Percentiles rank a stretch among this genome's conserved stretches.
phyloP scores from a whole-genome alignment of 2,113 vertebrate species.

The Aplodontia rufa region DNA sequence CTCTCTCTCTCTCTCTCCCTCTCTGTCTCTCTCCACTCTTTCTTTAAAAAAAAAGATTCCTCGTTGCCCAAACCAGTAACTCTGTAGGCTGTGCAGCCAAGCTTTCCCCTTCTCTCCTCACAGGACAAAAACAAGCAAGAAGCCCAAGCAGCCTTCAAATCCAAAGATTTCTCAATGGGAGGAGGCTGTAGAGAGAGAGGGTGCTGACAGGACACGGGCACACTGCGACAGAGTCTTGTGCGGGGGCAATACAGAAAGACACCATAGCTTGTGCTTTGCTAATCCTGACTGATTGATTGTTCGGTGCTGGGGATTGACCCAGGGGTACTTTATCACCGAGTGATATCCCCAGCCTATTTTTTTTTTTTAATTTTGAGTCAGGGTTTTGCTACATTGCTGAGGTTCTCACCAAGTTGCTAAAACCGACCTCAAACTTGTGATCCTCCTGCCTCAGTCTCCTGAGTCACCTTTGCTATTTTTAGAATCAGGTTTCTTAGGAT shows the following conservation, averaged over 20 bases:
- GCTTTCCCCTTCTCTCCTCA: neutral
- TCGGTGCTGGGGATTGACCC: too few relatives aligned
- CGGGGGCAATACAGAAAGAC: neutral
- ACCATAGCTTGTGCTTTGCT: neutral
- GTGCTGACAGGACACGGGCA: fast-evolving
- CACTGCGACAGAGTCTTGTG: fast-evolving
- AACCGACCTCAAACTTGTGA: too few relatives aligned
- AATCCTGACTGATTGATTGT: too few relatives aligned
- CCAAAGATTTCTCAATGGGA: neutral
- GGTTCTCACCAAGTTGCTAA: too few relatives aligned
- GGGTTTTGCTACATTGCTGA: too few relatives aligned
- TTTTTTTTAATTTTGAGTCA: too few relatives aligned
- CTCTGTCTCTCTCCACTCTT: too few relatives aligned
- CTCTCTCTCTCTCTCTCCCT: too few relatives aligned
- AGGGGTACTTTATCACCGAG: too few relatives aligned
- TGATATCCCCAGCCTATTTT: too few relatives aligned
- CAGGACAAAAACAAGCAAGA: neutral
- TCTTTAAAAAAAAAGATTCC: neutral
- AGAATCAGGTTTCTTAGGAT: slow-evolving; percentile 16
- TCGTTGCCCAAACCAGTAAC: neutral
- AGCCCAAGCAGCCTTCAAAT: neutral
- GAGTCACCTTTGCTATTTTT: neutral
- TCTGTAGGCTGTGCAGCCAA: neutral
- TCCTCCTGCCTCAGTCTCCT: too few relatives aligned
- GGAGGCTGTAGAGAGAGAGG: neutral